phyloP scores from a whole-genome alignment of 2,888 invertebrate species.

The Protonemura montana region DNA sequence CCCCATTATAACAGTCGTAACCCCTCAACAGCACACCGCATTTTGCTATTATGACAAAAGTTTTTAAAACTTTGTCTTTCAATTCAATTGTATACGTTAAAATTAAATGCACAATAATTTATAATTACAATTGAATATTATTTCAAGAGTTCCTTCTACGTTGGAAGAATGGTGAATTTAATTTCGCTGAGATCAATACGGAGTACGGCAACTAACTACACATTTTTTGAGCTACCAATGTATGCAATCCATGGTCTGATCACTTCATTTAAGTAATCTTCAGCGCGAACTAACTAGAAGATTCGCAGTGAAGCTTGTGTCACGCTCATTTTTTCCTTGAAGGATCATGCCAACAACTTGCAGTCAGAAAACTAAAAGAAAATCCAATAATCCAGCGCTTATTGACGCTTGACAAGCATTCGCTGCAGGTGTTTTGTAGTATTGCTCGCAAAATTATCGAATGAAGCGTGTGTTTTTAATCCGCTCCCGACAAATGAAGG shows the following conservation, averaged over 20 bases:
- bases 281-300: no score
- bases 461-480: conserved; percentile 45
- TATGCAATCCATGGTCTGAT: no score
- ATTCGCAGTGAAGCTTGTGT: no score
- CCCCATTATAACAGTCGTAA: background rate
- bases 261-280: no score
- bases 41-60: background rate
- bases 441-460: background rate
- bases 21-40: background rate
- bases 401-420: background rate
- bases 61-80: conserved; percentile 3
- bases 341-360: no score
- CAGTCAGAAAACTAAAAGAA: background rate
- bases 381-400: background rate
- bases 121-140: background rate
- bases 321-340: no score
- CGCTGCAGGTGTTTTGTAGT: conserved; percentile 34
- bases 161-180: background rate
- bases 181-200: background rate
- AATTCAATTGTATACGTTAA: background rate
- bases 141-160: background rate
- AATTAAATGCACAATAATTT: conserved; percentile 2
- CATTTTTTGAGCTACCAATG: no score
- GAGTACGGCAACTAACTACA: background rate
- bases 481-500: conserved; percentile 39